Conservation (phyloP, 1,140 invertebrate genomes). For the Macrotrachela quadricornifera region DNA sequence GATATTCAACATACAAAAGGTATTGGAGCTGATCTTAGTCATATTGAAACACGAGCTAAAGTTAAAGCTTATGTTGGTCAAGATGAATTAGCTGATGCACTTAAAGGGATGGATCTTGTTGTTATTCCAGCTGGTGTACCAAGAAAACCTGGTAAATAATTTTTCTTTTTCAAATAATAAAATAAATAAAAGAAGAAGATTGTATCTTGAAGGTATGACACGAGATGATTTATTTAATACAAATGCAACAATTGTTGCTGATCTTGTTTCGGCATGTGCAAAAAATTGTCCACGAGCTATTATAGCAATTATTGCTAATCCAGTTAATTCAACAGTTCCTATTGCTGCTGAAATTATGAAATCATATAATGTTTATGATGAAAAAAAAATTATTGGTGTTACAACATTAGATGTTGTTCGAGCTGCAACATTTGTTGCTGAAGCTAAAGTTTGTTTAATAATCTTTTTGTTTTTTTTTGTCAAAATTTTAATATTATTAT, state of each 20-base stretch:
- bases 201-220: conserved; percentile 29
- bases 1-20: conserved; percentile 59
- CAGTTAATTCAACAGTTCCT: conserved; percentile 84
- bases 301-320: conserved; percentile 80
- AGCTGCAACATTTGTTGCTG: conserved; percentile 72
- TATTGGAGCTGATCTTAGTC: conserved; percentile 87
- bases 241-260: conserved; percentile 85
- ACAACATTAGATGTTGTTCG: conserved; percentile 89
- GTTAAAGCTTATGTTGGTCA: conserved; percentile 54
- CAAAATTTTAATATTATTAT: no score
- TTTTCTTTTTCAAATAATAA: no score
- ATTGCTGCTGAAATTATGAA: conserved; percentile 84
- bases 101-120: conserved; percentile 54
- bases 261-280: conserved; percentile 55
- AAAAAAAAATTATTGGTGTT: conserved; percentile 74
- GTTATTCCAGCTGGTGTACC: conserved; percentile 94
- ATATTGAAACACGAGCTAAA: conserved; percentile 68
- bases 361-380: conserved; percentile 66
- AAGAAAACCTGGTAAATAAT: conserved; percentile 48
- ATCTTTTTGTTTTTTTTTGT: no score
- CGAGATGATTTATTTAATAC: conserved; percentile 90
- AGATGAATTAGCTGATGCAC: conserved; percentile 44
- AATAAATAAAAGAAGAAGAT: no score
- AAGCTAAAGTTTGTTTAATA: conserved; percentile 15
- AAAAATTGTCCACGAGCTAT: conserved; percentile 71